A percentile compares a stretch with the other conserved stretches of the same genome.
Conservation (phyloP, 2,888 invertebrate species). For the Leptinotarsa tumamoca region DNA sequence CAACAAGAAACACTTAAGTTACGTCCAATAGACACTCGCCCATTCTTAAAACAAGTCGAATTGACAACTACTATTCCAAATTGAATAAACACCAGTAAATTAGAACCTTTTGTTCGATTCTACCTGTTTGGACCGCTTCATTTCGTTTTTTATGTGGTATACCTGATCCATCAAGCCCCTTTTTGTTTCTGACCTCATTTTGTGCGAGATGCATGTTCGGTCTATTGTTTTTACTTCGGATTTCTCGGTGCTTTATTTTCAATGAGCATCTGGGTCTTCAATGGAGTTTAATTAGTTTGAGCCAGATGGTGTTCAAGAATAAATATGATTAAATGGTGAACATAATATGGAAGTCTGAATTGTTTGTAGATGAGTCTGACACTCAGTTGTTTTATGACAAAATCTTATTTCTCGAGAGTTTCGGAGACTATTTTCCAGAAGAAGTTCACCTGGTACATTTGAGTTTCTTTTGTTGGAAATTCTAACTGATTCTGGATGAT, state of each 20-base stretch:
- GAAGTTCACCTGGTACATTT: too few relatives aligned
- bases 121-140: constrained; percentile 1
- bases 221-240: constrained; percentile 6
- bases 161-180: background rate
- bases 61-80: background rate
- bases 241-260: constrained; percentile 1
- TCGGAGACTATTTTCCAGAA: too few relatives aligned
- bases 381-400: background rate
- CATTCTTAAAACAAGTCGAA: background rate
- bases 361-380: background rate
- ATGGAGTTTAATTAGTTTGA: constrained; percentile 5
- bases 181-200: constrained; percentile 13
- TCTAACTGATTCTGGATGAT: too few relatives aligned
- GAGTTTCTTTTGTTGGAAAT: too few relatives aligned
- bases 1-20: background rate
- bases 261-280: constrained; percentile 11
- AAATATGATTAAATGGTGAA: constrained; percentile 4
- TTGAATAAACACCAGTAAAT: constrained; percentile 9
- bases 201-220: constrained; percentile 1
- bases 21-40: background rate
- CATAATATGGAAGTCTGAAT: background rate
- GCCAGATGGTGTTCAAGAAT: constrained; percentile 12
- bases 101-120: constrained; percentile 14
- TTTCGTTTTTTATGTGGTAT: constrained; percentile 10
- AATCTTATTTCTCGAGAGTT: too few relatives aligned